Evolutionary conservation across 2,797 vertebrate genomes (phyloP).

Genomic region (Sebastes trivittatus): DNA sequence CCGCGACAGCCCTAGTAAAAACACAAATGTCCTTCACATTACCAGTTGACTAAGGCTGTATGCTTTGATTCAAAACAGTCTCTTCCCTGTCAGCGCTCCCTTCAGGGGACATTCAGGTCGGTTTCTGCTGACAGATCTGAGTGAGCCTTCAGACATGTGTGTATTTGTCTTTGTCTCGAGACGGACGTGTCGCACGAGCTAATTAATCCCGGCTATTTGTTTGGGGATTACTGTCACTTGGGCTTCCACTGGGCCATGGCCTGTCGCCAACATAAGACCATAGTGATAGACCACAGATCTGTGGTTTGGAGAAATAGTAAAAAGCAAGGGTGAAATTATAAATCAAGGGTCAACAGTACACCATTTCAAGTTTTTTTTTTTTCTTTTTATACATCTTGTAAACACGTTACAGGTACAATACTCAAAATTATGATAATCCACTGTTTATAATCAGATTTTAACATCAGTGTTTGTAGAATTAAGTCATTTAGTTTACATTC

Average conservation of each 20-base stretch:
- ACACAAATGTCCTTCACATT: not conserved
- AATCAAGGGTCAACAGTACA: not conserved
- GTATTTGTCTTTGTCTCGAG: not conserved
- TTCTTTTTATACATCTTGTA: not conserved
- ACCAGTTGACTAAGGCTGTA: fast-evolving
- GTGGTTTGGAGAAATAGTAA: not conserved
- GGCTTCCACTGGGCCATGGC: not conserved
- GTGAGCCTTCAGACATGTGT: not conserved
- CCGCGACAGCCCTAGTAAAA: not conserved
- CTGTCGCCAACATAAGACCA: not conserved
- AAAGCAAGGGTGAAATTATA: not conserved
- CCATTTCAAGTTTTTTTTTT: not conserved
- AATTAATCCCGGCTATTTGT: slow-evolving; percentile 30
- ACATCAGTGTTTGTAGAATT: not conserved
- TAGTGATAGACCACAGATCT: not conserved
- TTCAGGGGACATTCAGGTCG: slow-evolving; percentile 21
- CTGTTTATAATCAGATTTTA: not conserved
- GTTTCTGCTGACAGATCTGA: slow-evolving; percentile 3
- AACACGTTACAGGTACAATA: not conserved
- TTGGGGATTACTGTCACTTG: slow-evolving; percentile 23
- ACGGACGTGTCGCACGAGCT: not conserved
- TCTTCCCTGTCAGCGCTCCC: not conserved
- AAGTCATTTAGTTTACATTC: not conserved
- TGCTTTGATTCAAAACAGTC: not conserved
- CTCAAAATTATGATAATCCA: not conserved